Evolutionary conservation across 2,113 vertebrate genomes (phyloP).

Genomic region (Ivindomyrus marchei): DNA sequence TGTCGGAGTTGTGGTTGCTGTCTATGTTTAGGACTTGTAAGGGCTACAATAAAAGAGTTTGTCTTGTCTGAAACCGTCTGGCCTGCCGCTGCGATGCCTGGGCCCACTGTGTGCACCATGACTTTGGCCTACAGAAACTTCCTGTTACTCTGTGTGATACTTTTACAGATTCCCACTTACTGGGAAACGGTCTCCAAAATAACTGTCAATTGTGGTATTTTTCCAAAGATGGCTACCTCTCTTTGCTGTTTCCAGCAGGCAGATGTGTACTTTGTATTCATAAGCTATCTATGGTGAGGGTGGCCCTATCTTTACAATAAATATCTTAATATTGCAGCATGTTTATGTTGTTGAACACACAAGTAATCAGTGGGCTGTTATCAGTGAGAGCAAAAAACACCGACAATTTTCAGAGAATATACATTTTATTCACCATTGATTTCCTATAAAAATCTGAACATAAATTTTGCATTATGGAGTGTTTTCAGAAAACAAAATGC

Average conservation of each 20-base stretch:
- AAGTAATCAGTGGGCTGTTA: background rate
- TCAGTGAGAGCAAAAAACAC: background rate
- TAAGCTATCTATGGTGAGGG: background rate
- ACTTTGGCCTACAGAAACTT: background rate
- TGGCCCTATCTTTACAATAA: background rate
- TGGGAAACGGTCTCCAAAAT: background rate
- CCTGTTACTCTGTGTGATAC: background rate
- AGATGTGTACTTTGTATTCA: background rate
- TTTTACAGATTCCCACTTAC: background rate
- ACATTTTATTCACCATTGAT: background rate
- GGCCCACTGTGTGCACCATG: background rate
- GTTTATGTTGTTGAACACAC: background rate
- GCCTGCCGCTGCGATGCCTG: background rate
- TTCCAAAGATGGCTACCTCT: background rate
- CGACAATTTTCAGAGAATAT: background rate
- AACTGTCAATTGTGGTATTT: background rate
- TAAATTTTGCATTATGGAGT: background rate
- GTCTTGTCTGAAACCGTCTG: background rate
- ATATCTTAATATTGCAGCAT: background rate
- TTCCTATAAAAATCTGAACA: background rate
- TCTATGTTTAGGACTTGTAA: too few relatives aligned
- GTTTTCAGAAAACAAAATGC: background rate
- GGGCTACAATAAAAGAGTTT: background rate
- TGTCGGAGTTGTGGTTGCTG: too few relatives aligned
- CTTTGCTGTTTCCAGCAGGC: background rate